phyloP scores from a whole-genome alignment of 1,140 invertebrate species.

The Gryllus bimaculatus region DNA sequence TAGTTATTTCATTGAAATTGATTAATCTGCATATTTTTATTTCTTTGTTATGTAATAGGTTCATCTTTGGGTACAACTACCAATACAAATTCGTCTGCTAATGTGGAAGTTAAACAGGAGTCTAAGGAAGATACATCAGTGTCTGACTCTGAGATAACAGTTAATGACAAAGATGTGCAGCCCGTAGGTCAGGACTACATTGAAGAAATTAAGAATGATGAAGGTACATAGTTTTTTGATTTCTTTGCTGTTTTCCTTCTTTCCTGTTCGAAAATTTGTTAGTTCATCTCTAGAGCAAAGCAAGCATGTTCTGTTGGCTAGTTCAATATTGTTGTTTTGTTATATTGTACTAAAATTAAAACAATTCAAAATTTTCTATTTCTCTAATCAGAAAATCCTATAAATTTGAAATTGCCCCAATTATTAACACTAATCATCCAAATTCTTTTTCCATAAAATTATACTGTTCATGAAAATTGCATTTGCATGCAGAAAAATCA shows the following conservation, averaged over 20 bases:
- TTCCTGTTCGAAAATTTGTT: neutral
- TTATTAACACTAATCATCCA: too few relatives aligned
- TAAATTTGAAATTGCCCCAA: too few relatives aligned
- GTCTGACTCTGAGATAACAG: slow-evolving; percentile 31
- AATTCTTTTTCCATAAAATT: too few relatives aligned
- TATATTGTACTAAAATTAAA: too few relatives aligned
- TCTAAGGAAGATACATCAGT: slow-evolving; percentile 44
- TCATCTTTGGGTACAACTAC: neutral
- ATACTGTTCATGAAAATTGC: too few relatives aligned
- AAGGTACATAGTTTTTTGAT: slow-evolving; percentile 52
- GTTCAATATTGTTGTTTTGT: too few relatives aligned
- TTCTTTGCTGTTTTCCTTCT: neutral
- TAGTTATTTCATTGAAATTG: too few relatives aligned
- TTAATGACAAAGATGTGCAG: slow-evolving; percentile 72
- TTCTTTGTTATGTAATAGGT: neutral
- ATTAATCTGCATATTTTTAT: neutral
- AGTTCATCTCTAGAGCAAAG: too few relatives aligned
- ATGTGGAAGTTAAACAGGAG: slow-evolving; percentile 21
- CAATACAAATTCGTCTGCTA: neutral
- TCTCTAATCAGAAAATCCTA: too few relatives aligned
- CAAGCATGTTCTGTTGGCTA: too few relatives aligned
- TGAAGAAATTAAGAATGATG: slow-evolving; percentile 92
- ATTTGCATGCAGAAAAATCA: too few relatives aligned
- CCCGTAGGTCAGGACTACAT: slow-evolving; percentile 98
- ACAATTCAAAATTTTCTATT: too few relatives aligned